Conservation (phyloP, 2,888 invertebrate species). For the Mantis religiosa region DNA sequence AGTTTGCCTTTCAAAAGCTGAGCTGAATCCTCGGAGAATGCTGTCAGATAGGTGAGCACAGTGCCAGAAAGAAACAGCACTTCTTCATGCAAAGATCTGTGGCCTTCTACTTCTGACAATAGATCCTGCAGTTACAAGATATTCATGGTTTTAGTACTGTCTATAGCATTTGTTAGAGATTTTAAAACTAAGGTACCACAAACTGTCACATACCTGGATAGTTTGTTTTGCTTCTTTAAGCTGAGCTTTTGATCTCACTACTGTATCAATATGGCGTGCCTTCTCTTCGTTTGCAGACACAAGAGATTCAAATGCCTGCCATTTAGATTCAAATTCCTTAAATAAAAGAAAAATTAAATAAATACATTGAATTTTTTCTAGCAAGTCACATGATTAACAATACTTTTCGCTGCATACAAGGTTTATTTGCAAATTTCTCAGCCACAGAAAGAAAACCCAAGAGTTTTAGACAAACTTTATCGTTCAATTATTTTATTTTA, state of each 20-base stretch:
- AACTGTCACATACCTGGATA: constrained; percentile 56
- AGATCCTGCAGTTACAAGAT: constrained; percentile 57
- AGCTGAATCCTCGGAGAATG: constrained; percentile 64
- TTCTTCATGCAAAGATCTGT: constrained; percentile 65
- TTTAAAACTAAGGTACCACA: not conserved
- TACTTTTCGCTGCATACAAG: not conserved
- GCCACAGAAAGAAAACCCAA: too few relatives aligned
- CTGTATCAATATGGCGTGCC: constrained; percentile 70
- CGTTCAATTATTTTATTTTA: too few relatives aligned
- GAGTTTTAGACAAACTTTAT: too few relatives aligned
- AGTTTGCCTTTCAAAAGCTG: constrained; percentile 65
- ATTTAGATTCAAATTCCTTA: constrained; percentile 62
- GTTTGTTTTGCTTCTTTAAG: constrained; percentile 67
- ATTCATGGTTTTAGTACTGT: not conserved
- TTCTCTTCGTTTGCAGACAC: constrained; percentile 69
- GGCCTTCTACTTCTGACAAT: constrained; percentile 65
- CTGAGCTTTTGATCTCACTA: constrained; percentile 69
- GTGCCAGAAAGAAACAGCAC: constrained; percentile 64
- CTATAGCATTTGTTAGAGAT: not conserved
- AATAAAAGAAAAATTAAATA: constrained; percentile 24
- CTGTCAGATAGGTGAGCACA: constrained; percentile 65
- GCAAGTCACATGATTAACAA: not conserved
- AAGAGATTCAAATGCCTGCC: constrained; percentile 65
- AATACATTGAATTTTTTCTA: not conserved
- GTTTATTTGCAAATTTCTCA: too few relatives aligned